These are phyloP conservation scores for Bombus affinis DNA, from an alignment of 1,140 invertebrate species.

Conservation along the genomic window DNA sequence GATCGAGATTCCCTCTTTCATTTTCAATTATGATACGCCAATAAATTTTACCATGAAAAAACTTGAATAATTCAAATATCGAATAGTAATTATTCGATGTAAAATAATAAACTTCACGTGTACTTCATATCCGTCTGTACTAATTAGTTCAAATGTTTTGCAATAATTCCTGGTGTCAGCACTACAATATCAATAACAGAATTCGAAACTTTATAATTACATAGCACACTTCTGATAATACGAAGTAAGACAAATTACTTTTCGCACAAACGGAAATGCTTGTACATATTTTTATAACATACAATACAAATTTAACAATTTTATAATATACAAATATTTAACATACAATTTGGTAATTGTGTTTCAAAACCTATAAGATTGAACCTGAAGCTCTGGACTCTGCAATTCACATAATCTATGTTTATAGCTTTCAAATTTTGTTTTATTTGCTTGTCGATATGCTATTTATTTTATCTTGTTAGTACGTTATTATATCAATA, in stretches of 20 bases:
- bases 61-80: neutral
- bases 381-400: too few relatives aligned
- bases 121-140: neutral
- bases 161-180: too few relatives aligned
- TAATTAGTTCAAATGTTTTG: neutral
- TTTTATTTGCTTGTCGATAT: too few relatives aligned
- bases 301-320: too few relatives aligned
- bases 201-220: too few relatives aligned
- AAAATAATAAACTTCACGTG: neutral
- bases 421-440: too few relatives aligned
- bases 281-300: too few relatives aligned
- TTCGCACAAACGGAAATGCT: neutral
- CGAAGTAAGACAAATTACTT: neutral
- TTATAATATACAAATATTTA: too few relatives aligned
- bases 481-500: neutral
- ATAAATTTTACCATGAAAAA: neutral
- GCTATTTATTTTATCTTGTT: neutral
- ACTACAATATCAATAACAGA: too few relatives aligned
- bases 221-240: neutral
- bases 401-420: too few relatives aligned
- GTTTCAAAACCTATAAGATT: too few relatives aligned
- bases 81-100: neutral
- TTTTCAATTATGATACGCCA: neutral
- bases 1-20: neutral
- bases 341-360: too few relatives aligned